Percentiles rank a stretch among this genome's conserved stretches.
Evolutionary conservation across 2,113 vertebrate species (phyloP).

Genomic region (Boleophthalmus pectinirostris): DNA sequence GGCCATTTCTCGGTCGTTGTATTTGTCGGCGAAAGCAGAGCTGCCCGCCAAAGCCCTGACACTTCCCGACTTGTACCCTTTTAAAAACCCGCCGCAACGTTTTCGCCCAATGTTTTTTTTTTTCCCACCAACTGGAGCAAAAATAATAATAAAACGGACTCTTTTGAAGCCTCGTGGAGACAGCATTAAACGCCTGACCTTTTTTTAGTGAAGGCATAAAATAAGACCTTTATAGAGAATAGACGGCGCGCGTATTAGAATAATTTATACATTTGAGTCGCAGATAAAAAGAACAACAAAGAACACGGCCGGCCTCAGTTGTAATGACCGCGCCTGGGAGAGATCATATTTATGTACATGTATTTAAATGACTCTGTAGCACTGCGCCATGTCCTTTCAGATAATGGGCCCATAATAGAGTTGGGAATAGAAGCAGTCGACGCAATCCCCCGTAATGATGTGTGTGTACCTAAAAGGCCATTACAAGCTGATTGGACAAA

Average conservation of each 20-base stretch:
- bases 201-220: constrained; percentile 22
- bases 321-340: constrained; percentile 25
- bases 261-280: constrained; percentile 18
- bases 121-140: constrained; percentile 1
- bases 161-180: constrained; percentile 25
- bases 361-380: neutral
- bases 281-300: constrained; percentile 15
- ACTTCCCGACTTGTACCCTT: constrained; percentile 20
- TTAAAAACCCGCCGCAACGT: constrained; percentile 18
- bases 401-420: neutral
- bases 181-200: constrained; percentile 37
- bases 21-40: neutral
- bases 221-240: constrained; percentile 24
- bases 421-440: neutral
- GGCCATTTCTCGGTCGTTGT: constrained; percentile 21
- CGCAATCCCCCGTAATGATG: constrained; percentile 4
- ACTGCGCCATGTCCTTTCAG: constrained; percentile 16
- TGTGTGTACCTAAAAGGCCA: neutral
- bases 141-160: constrained; percentile 17
- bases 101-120: neutral
- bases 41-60: constrained; percentile 5
- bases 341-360: neutral
- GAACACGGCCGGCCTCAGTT: neutral
- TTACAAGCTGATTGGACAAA: constrained; percentile 10
- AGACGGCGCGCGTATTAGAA: constrained; percentile 12